Evolutionary conservation across 2,888 invertebrate species (phyloP).

Genomic region (Metallyticus violacea): DNA sequence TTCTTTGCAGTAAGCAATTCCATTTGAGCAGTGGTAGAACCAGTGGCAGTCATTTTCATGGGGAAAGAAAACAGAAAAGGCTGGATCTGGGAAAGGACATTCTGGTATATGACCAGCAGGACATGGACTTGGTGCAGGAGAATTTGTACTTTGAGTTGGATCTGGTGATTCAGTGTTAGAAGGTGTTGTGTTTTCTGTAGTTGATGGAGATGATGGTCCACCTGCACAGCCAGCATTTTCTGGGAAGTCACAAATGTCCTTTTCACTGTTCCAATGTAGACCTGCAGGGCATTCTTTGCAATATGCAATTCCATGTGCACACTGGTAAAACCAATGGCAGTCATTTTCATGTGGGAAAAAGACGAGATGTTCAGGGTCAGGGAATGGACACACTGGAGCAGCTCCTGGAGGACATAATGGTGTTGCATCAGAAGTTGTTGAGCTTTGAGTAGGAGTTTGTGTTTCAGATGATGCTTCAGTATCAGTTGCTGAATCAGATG

Average conservation of each 20-base stretch:
- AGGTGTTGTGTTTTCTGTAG: background rate
- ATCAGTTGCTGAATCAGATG: background rate
- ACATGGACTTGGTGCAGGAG: background rate
- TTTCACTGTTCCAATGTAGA: background rate
- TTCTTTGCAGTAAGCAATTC: background rate
- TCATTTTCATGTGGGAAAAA: background rate
- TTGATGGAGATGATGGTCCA: background rate
- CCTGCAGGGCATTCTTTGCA: background rate
- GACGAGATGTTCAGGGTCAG: background rate
- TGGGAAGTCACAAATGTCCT: background rate
- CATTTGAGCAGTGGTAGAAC: background rate
- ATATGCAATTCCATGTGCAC: background rate
- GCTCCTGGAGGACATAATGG: background rate
- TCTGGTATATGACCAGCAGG: background rate
- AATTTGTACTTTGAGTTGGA: background rate
- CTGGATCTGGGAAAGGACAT: background rate
- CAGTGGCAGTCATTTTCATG: background rate
- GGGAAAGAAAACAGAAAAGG: background rate
- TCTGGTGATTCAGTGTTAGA: background rate
- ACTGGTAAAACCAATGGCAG: background rate
- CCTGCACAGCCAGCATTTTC: background rate
- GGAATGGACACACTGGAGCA: background rate
- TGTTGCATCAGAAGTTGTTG: background rate
- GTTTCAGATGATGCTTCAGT: background rate
- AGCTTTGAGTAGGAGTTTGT: background rate